Base-by-base conservation (phyloP, 2,113 vertebrate species). In the Stegostoma tigrinum region DNA sequence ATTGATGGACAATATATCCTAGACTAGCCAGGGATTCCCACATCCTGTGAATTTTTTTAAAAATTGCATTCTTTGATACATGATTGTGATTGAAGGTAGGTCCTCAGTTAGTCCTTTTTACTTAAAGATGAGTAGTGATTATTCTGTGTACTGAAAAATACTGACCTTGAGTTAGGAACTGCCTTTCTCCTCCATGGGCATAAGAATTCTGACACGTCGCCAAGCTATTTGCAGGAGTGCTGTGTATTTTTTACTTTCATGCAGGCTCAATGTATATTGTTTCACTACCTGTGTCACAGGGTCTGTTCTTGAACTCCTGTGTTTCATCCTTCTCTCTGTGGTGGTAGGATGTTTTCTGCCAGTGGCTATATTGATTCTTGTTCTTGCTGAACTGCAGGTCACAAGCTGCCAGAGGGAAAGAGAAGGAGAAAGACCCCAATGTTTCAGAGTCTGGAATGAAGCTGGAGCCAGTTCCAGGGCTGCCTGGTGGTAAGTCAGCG, bases 381-480 rank as follows among this genome's bases (percentile, higher is more conserved):
- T 89, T 2, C 30, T 91, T n/a, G 30, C 15, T 68, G 48, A 17
- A 24, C 96, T 96, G 96, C 96, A 99, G 98, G 96, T 99, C 99
- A 55, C 99, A 99, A 96, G 99, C 98, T 96, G 98, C 99, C 91
- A 98, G 98, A 97, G 99, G 98, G 42, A 98, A 98, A 97, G 99
- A 99, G 61, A 99, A 98, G 52, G 97, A 98, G 75, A 98, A 98
- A 96, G 99, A 99, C 0, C 98, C 98, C 12, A 42, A 66, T 66
- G 97, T 98, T 96, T 98, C 97, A 95, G 99, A 99, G 96, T 98
- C 98, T 0, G 99, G 99, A 21, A 98, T 98, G 97, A 98, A 98
- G 97, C 97, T 99, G 8, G 99, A 99, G 96, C 99, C 99, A 14
- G 99, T 99, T 23, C 99, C 99, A 75, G 99, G 99, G 8, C 97